Evolutionary conservation across 2,797 vertebrate species (phyloP).

Genomic region (Morus bassanus): DNA sequence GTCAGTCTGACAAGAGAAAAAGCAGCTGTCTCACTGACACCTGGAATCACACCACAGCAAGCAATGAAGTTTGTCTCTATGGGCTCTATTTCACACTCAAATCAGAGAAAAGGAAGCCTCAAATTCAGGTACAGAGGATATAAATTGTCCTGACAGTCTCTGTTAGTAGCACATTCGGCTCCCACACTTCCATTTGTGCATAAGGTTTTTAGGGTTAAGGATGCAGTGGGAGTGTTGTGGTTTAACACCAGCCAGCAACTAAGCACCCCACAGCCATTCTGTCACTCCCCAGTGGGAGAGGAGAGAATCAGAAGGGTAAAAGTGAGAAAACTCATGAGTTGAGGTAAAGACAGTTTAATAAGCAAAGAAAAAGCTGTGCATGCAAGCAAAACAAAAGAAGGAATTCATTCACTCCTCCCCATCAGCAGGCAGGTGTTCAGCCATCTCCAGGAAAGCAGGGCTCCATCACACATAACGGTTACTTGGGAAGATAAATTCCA

Average conservation of each 20-base stretch:
- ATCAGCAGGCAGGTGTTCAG: background rate
- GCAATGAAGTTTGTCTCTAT: background rate
- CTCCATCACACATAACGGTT: fast-evolving
- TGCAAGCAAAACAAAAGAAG: background rate
- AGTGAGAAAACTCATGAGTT: background rate
- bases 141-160: background rate
- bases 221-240: background rate
- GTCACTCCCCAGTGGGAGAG: background rate
- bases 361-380: background rate
- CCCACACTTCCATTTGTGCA: background rate
- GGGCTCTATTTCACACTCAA: background rate
- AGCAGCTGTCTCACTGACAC: background rate
- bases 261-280: fast-evolving
- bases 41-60: background rate
- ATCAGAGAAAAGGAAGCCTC: background rate
- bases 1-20: background rate
- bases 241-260: background rate
- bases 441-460: background rate
- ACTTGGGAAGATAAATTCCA: background rate
- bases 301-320: background rate
- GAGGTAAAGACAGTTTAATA: background rate
- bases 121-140: background rate
- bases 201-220: background rate
- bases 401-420: background rate
- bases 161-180: background rate